Conservation (phyloP, 2,888 invertebrate genomes). For the Drosophila phalerata region DNA sequence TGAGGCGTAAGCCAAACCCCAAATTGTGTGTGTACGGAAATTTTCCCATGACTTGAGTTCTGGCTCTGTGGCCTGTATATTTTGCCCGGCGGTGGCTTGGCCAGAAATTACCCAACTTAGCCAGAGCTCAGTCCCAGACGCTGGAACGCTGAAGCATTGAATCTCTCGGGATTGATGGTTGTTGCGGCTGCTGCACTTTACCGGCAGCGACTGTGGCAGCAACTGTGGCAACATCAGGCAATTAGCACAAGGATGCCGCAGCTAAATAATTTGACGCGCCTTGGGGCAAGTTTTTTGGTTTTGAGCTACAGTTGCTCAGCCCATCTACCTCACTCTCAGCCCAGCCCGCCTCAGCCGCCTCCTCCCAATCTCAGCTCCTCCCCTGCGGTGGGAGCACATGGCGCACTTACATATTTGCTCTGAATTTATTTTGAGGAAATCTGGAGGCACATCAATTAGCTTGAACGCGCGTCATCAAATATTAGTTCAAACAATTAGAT, state of each 20-base stretch:
- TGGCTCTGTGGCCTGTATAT: conserved; percentile 57
- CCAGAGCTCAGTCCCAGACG: conserved; percentile 45
- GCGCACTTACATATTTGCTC: conserved; percentile 70
- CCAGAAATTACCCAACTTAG: conserved; percentile 77
- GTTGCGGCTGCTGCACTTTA: conserved; percentile 68
- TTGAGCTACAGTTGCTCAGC: conserved; percentile 13
- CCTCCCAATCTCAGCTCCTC: conserved; percentile 5
- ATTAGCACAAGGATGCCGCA: conserved; percentile 81
- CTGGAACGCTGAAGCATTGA: conserved; percentile 30
- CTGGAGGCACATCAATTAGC: conserved; percentile 51
- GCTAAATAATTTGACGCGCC: conserved; percentile 77
- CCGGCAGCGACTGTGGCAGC: conserved; percentile 48
- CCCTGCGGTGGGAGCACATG: conserved; percentile 40
- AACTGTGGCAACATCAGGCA: conserved; percentile 48
- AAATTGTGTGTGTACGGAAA: conserved; percentile 81
- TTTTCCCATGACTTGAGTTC: conserved; percentile 77
- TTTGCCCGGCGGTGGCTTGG: conserved; percentile 78
- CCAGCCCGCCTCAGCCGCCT: neutral
- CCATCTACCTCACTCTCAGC: neutral
- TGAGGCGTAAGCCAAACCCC: conserved; percentile 78
- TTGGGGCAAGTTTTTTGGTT: conserved; percentile 47
- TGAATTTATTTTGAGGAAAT: conserved; percentile 41
- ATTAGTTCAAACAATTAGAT: conserved; percentile 62
- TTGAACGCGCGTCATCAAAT: conserved; percentile 69
- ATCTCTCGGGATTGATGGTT: conserved; percentile 70